These are phyloP conservation scores for Phaethon lepturus DNA, from an alignment of 2,113 vertebrate genomes.

Conservation along the genomic window DNA sequence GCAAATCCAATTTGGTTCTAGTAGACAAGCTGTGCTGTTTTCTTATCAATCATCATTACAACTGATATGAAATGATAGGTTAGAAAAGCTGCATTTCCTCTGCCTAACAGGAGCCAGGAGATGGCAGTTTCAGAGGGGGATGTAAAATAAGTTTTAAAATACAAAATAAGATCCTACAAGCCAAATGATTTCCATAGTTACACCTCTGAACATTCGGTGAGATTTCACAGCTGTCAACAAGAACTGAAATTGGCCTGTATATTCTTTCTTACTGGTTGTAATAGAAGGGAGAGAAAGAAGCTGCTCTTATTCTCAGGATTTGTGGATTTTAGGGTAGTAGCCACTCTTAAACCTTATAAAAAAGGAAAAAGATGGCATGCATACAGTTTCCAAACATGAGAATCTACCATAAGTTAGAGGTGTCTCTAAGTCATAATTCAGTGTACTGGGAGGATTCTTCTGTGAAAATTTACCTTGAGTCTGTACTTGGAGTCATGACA, in stretches of 20 bases:
- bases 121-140: slow-evolving; percentile 17
- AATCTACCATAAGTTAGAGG: background rate
- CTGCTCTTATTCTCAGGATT: background rate
- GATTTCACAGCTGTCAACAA: slow-evolving; percentile 33
- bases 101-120: background rate
- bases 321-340: background rate
- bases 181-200: slow-evolving; percentile 51
- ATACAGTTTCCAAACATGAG: background rate
- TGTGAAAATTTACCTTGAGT: background rate
- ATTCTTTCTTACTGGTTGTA: background rate
- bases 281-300: background rate
- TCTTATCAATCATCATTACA: slow-evolving; percentile 26
- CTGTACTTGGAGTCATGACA: background rate
- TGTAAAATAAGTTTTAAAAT: slow-evolving; percentile 36
- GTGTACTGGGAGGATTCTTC: background rate
- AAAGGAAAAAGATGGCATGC: background rate
- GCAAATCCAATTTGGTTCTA: slow-evolving; percentile 21
- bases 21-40: background rate
- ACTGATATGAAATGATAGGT: background rate
- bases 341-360: background rate
- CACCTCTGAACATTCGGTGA: slow-evolving; percentile 4
- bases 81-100: slow-evolving; percentile 8
- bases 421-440: background rate
- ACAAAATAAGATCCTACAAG: background rate
- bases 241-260: background rate